Evolutionary conservation across 2,888 invertebrate genomes (phyloP).

Genomic region (Drosophila prostipennis): DNA sequence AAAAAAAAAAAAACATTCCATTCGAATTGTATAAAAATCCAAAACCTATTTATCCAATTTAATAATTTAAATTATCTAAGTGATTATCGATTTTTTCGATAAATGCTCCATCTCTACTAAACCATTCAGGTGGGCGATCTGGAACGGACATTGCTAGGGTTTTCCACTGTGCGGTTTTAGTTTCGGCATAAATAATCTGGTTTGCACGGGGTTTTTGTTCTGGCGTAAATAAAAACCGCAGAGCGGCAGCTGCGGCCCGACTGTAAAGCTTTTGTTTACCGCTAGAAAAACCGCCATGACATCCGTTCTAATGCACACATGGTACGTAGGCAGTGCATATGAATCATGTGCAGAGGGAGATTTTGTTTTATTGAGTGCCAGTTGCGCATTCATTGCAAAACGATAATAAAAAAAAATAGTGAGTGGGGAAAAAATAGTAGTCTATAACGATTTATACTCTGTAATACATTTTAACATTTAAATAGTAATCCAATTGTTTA

Average conservation of each 20-base stretch:
- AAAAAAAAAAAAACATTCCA: neutral
- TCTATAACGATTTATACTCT: neutral
- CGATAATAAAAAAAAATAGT: constrained; percentile 9
- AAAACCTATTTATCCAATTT: too few relatives aligned
- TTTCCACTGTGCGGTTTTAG: constrained; percentile 24
- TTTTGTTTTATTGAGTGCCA: constrained; percentile 63
- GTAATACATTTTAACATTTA: too few relatives aligned
- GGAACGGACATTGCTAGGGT: neutral
- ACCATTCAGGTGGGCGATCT: neutral
- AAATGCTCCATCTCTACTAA: neutral
- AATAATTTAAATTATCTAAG: too few relatives aligned
- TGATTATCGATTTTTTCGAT: neutral
- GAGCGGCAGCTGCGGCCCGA: constrained; percentile 53
- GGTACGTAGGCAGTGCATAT: constrained; percentile 19
- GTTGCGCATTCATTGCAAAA: constrained; percentile 43
- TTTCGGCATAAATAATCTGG: constrained; percentile 58
- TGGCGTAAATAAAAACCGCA: constrained; percentile 65
- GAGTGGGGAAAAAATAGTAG: neutral
- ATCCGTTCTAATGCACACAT: constrained; percentile 54
- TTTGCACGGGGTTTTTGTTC: constrained; percentile 21
- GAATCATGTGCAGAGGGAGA: constrained; percentile 32
- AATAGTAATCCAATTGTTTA: too few relatives aligned
- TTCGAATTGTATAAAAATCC: neutral
- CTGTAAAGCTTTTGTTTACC: constrained; percentile 61
- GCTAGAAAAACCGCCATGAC: constrained; percentile 60